Conservation (phyloP, 2,113 vertebrate genomes). For the Felis catus region DNA sequence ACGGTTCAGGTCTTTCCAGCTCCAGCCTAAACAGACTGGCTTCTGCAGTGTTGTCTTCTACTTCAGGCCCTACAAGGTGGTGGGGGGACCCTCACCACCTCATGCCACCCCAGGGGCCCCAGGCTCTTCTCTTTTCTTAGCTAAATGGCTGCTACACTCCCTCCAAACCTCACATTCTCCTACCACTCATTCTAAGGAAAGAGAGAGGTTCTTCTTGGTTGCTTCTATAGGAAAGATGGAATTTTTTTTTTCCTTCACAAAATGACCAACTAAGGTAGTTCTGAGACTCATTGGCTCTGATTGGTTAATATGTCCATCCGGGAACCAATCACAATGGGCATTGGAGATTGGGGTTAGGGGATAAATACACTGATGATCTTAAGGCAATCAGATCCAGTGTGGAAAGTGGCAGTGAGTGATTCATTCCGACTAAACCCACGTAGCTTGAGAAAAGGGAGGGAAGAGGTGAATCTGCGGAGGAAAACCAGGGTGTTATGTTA, state of each 20-base stretch:
- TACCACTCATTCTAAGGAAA: not conserved
- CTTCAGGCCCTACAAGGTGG: not conserved
- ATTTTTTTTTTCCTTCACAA: not conserved
- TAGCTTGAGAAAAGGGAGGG: not conserved
- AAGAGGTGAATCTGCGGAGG: not conserved
- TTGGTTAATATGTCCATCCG: not conserved
- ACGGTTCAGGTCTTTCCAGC: not conserved
- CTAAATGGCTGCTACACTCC: not conserved
- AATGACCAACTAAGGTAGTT: not conserved
- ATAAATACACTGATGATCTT: not conserved
- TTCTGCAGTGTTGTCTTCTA: not conserved
- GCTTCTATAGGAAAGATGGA: not conserved
- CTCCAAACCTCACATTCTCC: not conserved
- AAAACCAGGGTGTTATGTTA: not conserved
- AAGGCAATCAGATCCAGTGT: not conserved
- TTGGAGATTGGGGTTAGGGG: accelerated
- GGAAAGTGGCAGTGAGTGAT: not conserved
- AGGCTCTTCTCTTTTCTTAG: not conserved
- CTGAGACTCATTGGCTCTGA: not conserved
- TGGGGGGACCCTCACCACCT: not conserved
- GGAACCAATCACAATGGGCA: not conserved
- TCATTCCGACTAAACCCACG: not conserved
- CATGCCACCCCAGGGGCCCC: not conserved
- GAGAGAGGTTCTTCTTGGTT: not conserved
- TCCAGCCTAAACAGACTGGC: not conserved